These are phyloP conservation scores for Diaprepes abbreviatus DNA, from an alignment of 2,888 invertebrate genomes.

Conservation along the genomic window DNA sequence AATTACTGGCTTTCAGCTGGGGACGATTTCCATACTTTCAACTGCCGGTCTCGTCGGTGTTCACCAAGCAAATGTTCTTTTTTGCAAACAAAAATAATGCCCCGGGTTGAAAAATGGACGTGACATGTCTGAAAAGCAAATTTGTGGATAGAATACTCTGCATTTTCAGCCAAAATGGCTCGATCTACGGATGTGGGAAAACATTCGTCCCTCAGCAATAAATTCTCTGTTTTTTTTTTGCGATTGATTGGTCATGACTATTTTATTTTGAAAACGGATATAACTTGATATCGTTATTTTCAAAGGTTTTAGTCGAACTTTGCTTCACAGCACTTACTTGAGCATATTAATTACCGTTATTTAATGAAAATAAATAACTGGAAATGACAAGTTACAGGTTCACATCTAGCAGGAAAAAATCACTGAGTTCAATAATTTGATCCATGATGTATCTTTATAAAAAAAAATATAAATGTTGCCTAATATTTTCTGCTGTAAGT, in stretches of 20 bases:
- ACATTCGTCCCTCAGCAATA: background rate
- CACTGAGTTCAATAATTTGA: too few species aligned
- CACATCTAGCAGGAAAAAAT: too few species aligned
- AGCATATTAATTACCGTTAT: too few species aligned
- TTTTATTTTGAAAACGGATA: too few species aligned
- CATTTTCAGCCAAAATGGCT: background rate
- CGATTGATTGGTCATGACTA: background rate
- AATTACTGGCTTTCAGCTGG: slow-evolving; percentile 13
- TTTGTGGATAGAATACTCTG: slow-evolving; percentile 6
- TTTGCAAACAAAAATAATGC: slow-evolving; percentile 9
- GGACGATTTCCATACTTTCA: slow-evolving; percentile 9
- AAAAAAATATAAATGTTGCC: too few species aligned
- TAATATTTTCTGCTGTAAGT: too few species aligned
- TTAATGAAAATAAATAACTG: too few species aligned
- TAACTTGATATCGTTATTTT: too few species aligned
- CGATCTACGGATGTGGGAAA: background rate
- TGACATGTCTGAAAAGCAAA: slow-evolving; percentile 4
- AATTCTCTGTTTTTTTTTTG: background rate
- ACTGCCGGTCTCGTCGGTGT: background rate
- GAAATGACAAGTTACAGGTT: too few species aligned
- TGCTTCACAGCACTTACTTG: too few species aligned
- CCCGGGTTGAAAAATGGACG: slow-evolving; percentile 6
- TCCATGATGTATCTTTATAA: too few species aligned
- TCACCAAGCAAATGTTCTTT: slow-evolving; percentile 12
- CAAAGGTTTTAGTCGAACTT: too few species aligned